Percentiles rank a stretch among this genome's conserved stretches.
Conservation (phyloP, 2,797 vertebrate genomes). For the Dicrostonyx torquatus region DNA sequence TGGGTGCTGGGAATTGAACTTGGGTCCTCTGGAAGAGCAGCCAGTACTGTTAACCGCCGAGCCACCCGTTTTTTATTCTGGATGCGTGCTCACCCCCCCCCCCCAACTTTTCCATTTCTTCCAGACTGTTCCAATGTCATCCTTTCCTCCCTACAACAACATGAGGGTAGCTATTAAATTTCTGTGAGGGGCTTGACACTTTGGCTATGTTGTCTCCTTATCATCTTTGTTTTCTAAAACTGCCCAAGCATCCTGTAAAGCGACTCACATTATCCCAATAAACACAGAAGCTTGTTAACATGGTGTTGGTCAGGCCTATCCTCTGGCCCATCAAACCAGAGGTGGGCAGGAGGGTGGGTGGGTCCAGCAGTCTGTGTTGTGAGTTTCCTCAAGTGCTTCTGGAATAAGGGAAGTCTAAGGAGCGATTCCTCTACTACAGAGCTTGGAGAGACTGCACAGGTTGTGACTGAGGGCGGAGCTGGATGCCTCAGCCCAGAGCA, state of each 20-base stretch:
- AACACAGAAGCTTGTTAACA: conserved; percentile 11
- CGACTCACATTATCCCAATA: background rate
- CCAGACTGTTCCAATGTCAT: background rate
- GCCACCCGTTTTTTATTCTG: background rate
- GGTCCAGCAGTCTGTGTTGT: background rate
- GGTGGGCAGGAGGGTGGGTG: too few relatives aligned
- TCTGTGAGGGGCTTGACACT: background rate
- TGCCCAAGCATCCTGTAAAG: background rate
- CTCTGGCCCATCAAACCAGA: background rate
- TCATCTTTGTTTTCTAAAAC: conserved; percentile 26
- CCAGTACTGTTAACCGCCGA: background rate
- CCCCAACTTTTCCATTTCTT: background rate
- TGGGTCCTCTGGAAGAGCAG: background rate
- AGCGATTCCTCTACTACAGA: background rate
- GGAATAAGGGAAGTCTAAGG: background rate
- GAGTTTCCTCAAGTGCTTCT: background rate
- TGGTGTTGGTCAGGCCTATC: background rate
- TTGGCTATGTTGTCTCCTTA: background rate
- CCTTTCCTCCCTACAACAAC: background rate
- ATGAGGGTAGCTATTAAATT: background rate
- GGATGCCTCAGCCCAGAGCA: background rate
- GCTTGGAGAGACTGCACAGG: background rate
- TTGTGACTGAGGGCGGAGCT: background rate
- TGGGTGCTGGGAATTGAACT: background rate
- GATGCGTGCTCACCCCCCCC: too few relatives aligned